Evolutionary conservation across 2,888 invertebrate species (phyloP).

Genomic region (Caradrina kadenii): DNA sequence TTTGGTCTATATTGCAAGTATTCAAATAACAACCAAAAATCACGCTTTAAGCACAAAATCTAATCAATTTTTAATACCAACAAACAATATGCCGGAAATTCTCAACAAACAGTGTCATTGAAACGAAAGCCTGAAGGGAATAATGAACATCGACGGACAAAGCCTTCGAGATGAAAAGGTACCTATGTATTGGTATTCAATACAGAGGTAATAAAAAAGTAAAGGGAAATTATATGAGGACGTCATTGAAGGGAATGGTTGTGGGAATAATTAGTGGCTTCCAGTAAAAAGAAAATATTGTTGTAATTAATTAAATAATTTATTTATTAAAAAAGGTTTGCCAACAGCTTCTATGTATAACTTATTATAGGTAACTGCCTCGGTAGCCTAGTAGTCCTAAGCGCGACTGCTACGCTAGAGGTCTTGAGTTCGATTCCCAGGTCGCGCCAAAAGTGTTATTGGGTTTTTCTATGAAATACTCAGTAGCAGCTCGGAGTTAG

Average conservation of each 20-base stretch:
- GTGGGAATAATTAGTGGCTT: slow-evolving; percentile 13
- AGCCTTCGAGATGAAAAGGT: slow-evolving; percentile 69
- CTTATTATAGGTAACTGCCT: too few relatives aligned
- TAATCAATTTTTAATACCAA: slow-evolving; percentile 55
- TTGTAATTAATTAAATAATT: slow-evolving; percentile 4
- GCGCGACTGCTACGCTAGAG: too few relatives aligned
- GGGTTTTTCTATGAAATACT: too few relatives aligned
- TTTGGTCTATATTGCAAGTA: not conserved
- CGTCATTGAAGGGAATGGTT: slow-evolving; percentile 12
- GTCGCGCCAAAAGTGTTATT: too few relatives aligned
- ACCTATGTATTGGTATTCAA: slow-evolving; percentile 76
- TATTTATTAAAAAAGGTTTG: too few relatives aligned
- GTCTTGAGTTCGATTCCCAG: too few relatives aligned
- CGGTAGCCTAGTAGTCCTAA: too few relatives aligned
- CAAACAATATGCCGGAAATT: slow-evolving; percentile 42
- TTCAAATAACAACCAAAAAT: not conserved
- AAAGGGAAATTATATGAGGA: slow-evolving; percentile 60
- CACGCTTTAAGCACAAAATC: slow-evolving; percentile 29
- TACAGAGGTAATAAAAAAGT: slow-evolving; percentile 74
- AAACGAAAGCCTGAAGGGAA: slow-evolving; percentile 45
- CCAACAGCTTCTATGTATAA: too few relatives aligned
- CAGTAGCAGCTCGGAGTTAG: too few relatives aligned
- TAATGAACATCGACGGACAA: slow-evolving; percentile 59
- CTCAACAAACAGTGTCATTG: slow-evolving; percentile 45
- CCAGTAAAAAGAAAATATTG: slow-evolving; percentile 5